Evolutionary conservation across 2,888 invertebrate genomes (phyloP).

Genomic region (Ophion slaviceki): DNA sequence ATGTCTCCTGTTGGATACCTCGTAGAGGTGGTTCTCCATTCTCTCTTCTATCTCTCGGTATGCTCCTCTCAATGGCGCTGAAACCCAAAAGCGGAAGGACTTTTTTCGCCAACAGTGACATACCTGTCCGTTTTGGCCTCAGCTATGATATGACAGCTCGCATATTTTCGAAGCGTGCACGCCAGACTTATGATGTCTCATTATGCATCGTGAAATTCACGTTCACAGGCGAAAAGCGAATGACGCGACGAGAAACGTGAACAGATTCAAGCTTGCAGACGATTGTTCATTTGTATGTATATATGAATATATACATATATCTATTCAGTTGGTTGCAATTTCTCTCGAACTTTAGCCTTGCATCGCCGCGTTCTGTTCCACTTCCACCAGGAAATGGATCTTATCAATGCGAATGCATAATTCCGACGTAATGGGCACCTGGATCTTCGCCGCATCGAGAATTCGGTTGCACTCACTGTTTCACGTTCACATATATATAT

Average conservation of each 20-base stretch:
- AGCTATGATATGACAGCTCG: neutral
- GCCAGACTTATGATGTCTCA: constrained; percentile 61
- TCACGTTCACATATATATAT: neutral
- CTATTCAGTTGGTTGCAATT: constrained; percentile 68
- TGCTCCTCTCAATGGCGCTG: constrained; percentile 3
- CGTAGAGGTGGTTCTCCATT: neutral
- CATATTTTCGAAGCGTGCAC: constrained; percentile 45
- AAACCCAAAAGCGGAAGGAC: constrained; percentile 12
- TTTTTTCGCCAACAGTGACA: constrained; percentile 18
- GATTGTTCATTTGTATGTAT: constrained; percentile 16
- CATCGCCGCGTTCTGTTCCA: constrained; percentile 45
- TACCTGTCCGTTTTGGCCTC: constrained; percentile 34
- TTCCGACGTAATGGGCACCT: constrained; percentile 66
- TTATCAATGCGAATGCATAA: constrained; percentile 77
- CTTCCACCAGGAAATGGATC: constrained; percentile 69
- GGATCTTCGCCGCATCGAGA: constrained; percentile 50
- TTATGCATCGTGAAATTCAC: constrained; percentile 65
- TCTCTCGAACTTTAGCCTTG: constrained; percentile 62
- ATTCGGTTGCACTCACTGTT: constrained; percentile 41
- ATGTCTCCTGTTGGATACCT: neutral
- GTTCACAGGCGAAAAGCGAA: constrained; percentile 49
- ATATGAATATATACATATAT: neutral
- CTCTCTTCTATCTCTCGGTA: constrained; percentile 4
- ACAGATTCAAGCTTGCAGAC: constrained; percentile 36
- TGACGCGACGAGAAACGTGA: constrained; percentile 43